These are phyloP conservation scores for Drosophila rufa DNA, from an alignment of 1,140 invertebrate species.

Conservation along the genomic window DNA sequence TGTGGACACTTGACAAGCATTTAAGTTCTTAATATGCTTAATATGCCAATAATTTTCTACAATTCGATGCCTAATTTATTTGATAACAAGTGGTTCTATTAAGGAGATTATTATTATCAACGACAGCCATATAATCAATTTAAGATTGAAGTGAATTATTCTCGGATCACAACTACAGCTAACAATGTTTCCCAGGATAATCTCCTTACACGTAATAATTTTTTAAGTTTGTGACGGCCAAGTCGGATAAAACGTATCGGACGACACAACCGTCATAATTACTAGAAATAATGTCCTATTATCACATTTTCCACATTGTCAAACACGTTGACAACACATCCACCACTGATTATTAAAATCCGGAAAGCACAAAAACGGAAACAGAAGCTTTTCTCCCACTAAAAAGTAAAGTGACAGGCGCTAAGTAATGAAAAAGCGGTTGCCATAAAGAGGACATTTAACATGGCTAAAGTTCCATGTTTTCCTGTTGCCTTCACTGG, in stretches of 20 bases:
- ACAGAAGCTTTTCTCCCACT: neutral
- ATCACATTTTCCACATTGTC: constrained; percentile 1
- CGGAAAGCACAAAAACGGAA: neutral
- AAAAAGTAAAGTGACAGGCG: neutral
- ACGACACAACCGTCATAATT: neutral
- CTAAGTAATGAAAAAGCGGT: neutral
- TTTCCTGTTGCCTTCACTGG: neutral
- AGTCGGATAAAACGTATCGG: neutral
- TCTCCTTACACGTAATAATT: neutral
- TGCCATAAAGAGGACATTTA: neutral
- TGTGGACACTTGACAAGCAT: no score
- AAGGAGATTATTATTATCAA: no score
- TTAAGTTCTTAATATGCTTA: no score
- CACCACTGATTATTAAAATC: neutral
- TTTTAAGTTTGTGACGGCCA: neutral
- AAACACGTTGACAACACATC: neutral
- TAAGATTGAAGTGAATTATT: neutral
- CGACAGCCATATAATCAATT: neutral
- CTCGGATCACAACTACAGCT: no score
- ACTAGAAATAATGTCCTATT: neutral
- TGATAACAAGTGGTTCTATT: no score
- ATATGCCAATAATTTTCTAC: neutral
- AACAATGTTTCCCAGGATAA: neutral
- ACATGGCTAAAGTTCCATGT: neutral
- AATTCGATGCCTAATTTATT: no score